phyloP scores from a whole-genome alignment of 2,797 vertebrate species.

The Microchirus variegatus region DNA sequence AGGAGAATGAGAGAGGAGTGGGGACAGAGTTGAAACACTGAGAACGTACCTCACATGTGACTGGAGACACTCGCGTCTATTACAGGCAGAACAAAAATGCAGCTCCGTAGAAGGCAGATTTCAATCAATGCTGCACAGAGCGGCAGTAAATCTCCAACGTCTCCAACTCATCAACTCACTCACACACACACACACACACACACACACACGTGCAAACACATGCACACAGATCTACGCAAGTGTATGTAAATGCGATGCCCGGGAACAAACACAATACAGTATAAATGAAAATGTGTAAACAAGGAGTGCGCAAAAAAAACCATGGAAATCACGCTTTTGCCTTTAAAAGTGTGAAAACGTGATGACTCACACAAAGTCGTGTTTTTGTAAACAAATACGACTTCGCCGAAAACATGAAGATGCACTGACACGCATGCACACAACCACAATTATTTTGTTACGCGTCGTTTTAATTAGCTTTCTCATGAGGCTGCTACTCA shows the following conservation, averaged over 20 bases:
- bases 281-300: not conserved
- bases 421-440: conserved; percentile 17
- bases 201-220: not conserved
- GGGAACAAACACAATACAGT: conserved; percentile 1
- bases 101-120: conserved; percentile 44
- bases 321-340: conserved; percentile 5
- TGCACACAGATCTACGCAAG: conserved; percentile 5
- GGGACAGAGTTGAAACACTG: conserved; percentile 18
- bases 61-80: conserved; percentile 16
- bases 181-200: conserved; percentile 4
- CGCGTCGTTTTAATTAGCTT: conserved; percentile 83
- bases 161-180: conserved; percentile 8
- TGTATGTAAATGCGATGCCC: conserved; percentile 10
- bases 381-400: conserved; percentile 55
- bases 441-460: conserved; percentile 66
- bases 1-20: not conserved
- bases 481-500: conserved; percentile 76
- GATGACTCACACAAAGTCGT: conserved; percentile 35
- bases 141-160: conserved; percentile 41
- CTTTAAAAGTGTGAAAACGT: conserved; percentile 30
- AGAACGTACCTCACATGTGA: conserved; percentile 26
- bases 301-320: conserved; percentile 7
- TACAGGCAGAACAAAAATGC: conserved; percentile 19
- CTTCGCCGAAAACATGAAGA: conserved; percentile 18
- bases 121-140: conserved; percentile 42